Percentiles rank a stretch among this genome's conserved stretches.
These are phyloP conservation scores for Cherax destructor DNA, from an alignment of 1,140 invertebrate genomes.

Conservation along the genomic window DNA sequence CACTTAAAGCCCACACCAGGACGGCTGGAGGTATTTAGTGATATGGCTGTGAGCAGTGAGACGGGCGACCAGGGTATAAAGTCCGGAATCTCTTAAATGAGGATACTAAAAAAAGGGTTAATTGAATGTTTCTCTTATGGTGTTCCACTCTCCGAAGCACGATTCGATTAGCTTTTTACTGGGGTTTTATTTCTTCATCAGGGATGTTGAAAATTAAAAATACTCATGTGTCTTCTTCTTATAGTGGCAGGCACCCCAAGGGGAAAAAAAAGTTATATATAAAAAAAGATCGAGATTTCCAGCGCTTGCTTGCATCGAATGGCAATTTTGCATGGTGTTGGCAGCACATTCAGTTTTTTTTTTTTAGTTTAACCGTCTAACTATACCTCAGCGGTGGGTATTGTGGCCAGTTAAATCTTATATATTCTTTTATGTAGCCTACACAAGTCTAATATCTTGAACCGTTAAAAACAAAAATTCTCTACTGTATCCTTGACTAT, in stretches of 20 bases:
- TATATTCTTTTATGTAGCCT: too few species aligned
- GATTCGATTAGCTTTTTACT: background rate
- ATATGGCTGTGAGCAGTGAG: background rate
- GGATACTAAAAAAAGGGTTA: slow-evolving; percentile 12
- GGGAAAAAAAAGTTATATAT: background rate
- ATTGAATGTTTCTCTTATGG: slow-evolving; percentile 12
- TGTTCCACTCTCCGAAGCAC: background rate
- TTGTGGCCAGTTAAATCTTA: too few species aligned
- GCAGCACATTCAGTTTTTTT: background rate
- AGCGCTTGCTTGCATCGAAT: background rate
- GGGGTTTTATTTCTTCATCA: slow-evolving; percentile 4
- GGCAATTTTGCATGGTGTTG: slow-evolving; percentile 9
- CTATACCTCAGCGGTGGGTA: background rate
- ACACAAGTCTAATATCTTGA: too few species aligned
- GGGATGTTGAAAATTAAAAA: slow-evolving; percentile 4
- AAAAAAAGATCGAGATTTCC: background rate
- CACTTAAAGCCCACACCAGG: slow-evolving; percentile 14
- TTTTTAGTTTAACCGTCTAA: background rate
- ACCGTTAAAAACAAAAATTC: too few species aligned
- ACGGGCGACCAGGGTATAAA: slow-evolving; percentile 4
- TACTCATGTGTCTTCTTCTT: background rate
- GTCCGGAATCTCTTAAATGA: background rate
- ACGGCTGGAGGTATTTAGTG: slow-evolving; percentile 13
- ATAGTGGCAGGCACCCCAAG: background rate
- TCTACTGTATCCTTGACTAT: too few species aligned